phyloP scores from a whole-genome alignment of 2,797 vertebrate species.

The Petrocephalus sullivani region DNA sequence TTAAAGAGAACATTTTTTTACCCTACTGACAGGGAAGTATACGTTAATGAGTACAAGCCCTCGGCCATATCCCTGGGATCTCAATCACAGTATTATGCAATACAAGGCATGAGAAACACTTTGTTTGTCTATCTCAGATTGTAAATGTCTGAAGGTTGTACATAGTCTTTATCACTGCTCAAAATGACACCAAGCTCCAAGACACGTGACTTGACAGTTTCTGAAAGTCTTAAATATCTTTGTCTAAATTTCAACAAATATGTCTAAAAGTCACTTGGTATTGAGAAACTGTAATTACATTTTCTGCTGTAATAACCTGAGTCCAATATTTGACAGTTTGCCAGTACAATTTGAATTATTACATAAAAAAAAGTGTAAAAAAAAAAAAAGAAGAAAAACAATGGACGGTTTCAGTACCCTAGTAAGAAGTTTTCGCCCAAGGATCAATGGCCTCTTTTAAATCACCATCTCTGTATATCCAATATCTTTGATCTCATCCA shows the following conservation, averaged over 20 bases:
- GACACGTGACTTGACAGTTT: not conserved
- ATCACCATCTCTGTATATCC: not conserved
- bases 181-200: not conserved
- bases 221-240: not conserved
- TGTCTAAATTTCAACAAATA: not conserved
- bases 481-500: not conserved
- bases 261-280: not conserved
- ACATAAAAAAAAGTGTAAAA: not conserved
- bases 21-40: not conserved
- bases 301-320: not conserved
- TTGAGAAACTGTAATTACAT: not conserved
- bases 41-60: not conserved
- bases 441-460: not conserved
- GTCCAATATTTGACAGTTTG: not conserved
- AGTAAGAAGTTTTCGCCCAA: not conserved
- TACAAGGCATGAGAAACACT: not conserved
- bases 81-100: not conserved
- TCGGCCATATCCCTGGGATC: not conserved
- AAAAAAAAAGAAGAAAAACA: not conserved
- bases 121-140: not conserved
- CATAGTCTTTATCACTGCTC: not conserved
- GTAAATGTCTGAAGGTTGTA: not conserved
- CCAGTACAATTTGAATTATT: not conserved
- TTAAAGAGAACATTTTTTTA: not conserved
- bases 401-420: not conserved